A percentile compares a stretch with the other conserved stretches of the same genome.
Evolutionary conservation across 1,140 invertebrate species (phyloP).

Genomic region (Aricia agestis): DNA sequence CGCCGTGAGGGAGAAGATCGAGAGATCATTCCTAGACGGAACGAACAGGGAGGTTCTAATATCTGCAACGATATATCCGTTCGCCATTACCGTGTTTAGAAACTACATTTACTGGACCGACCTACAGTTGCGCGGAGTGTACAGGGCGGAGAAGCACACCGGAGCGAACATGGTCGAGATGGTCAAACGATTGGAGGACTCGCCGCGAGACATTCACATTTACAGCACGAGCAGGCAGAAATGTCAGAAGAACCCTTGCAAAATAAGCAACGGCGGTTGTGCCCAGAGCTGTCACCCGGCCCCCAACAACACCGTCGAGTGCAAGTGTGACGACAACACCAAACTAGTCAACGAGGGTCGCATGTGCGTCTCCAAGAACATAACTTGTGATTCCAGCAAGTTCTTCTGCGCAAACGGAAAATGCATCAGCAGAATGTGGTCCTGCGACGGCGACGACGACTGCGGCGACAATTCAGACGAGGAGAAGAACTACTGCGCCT

Average conservation of each 20-base stretch:
- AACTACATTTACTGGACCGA: conserved; percentile 99
- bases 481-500: conserved; percentile 93
- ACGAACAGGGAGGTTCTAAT: conserved; percentile 85
- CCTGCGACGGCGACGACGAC: conserved; percentile 96
- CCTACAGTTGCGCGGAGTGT: conserved; percentile 94
- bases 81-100: conserved; percentile 93
- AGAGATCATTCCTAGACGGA: conserved; percentile 93
- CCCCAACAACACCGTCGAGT: conserved; percentile 88
- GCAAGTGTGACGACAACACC: conserved; percentile 89
- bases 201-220: conserved; percentile 93
- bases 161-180: conserved; percentile 96
- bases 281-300: conserved; percentile 95
- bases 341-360: conserved; percentile 94
- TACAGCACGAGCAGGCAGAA: conserved; percentile 88
- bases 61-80: conserved; percentile 95
- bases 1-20: conserved; percentile 97
- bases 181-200: conserved; percentile 93
- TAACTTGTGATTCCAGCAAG: conserved; percentile 91
- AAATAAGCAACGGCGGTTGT: conserved; percentile 96
- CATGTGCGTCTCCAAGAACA: conserved; percentile 92
- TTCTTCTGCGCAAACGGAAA: conserved; percentile 96
- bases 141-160: conserved; percentile 97
- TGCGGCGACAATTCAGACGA: conserved; percentile 97
- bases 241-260: conserved; percentile 91
- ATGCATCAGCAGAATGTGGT: conserved; percentile 97